Evolutionary conservation across 2,797 vertebrate species (phyloP), one percentile per base, ranked within the genome.

Genomic region (Typhlichthys subterraneus): DNA sequence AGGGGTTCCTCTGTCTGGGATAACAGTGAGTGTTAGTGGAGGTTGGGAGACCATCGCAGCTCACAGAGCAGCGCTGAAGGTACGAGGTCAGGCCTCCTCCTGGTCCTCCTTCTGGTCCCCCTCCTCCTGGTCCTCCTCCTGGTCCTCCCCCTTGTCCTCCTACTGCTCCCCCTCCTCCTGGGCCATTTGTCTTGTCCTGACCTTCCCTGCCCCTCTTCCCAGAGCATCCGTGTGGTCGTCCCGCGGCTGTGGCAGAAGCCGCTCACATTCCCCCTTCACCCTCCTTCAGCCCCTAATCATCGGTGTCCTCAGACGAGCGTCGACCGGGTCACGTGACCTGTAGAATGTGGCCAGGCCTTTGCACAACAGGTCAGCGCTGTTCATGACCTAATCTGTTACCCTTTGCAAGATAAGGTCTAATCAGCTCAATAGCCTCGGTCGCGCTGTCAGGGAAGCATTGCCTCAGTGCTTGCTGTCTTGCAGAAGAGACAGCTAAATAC

Each of bases 111-210:
- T 29, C 23, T 29, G 23, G 23, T 29, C 23, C 23, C 4, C 23
- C 23, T 23, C 23, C 23, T 23, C 23, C 23, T 23, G 23, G 3
- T 23, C 17, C 17, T 17, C 17, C 17, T 17, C 17, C 17, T 17
- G 17, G 17, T 17, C 17, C 17, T 17, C 17, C 17, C 17, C 17
- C 17, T 17, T 17, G 17, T 17, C 17, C 17, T 17, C 17, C 17
- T 17, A 17, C 17, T 17, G 17, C 17, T 17, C 17, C 17, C 17
- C 17, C 17, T 81, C 88, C 87, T 80, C 83, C 83, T 80, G 61
- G 61, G 77, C 72, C 69, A 29, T 89, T 93, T 92, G 88, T 91
- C 81, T 93, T 93, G 91, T 91, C 91, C 77, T 50, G 1, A 78
- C 67, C 72, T 86, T 84, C 83, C 62, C 80, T 63, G 85, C 84